Conservation (phyloP, 1,140 invertebrate genomes). For the Trichonephila clavipes region DNA sequence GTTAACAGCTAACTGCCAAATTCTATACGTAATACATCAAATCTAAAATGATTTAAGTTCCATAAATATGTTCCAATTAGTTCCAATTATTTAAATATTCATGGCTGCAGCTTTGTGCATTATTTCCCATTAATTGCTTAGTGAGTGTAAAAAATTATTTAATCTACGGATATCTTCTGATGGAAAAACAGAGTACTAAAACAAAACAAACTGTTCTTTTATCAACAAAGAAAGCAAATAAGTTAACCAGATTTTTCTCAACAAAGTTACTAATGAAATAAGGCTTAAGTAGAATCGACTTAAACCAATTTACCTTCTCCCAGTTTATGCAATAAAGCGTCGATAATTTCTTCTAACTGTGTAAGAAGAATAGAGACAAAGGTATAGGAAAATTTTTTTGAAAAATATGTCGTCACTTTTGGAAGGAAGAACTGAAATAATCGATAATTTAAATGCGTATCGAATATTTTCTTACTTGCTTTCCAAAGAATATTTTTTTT, state of each 20-base stretch:
- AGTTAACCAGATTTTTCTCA: not conserved
- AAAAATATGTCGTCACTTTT: slow-evolving; percentile 28
- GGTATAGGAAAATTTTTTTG: not conserved
- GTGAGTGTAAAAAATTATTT: not conserved
- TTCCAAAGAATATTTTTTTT: not conserved
- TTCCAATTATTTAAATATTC: not conserved
- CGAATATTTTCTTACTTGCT: not conserved
- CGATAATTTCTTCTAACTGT: slow-evolving; percentile 10
- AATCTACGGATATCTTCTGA: not conserved
- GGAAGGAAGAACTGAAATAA: not conserved
- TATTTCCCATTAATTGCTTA: not conserved
- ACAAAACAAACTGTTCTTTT: not conserved
- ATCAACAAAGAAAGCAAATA: not conserved
- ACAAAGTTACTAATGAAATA: slow-evolving; percentile 35
- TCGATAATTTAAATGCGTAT: slow-evolving; percentile 41
- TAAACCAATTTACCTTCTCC: not conserved
- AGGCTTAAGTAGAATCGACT: not conserved
- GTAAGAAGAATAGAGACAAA: slow-evolving; percentile 3
- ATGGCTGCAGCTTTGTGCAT: not conserved
- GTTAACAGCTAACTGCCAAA: no score
- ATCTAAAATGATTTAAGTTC: no score
- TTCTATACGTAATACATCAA: no score
- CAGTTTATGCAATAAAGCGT: not conserved
- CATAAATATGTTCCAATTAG: not conserved
- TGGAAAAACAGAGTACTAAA: not conserved